Evolutionary conservation across 2,888 invertebrate species (phyloP).

Genomic region (Ctenicera cuprea): DNA sequence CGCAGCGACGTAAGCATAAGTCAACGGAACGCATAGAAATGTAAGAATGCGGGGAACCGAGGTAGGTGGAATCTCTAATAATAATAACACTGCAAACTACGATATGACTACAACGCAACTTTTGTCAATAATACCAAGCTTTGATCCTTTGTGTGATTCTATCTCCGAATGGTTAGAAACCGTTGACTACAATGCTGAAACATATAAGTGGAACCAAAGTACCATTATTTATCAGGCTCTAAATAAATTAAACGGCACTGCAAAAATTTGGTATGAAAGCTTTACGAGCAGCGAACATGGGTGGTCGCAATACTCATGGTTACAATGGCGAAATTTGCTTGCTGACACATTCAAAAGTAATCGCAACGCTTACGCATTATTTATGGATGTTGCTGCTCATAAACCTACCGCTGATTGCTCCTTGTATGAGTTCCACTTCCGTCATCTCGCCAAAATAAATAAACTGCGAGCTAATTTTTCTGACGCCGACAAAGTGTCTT

Average conservation of each 20-base stretch:
- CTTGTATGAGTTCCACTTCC: conserved; percentile 53
- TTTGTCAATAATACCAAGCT: conserved; percentile 43
- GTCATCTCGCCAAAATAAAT: conserved; percentile 52
- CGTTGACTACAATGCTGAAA: conserved; percentile 42
- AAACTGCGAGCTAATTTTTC: conserved; percentile 50
- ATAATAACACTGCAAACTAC: no score
- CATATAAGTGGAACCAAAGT: conserved; percentile 40
- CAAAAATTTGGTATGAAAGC: conserved; percentile 52
- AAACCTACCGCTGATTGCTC: conserved; percentile 44
- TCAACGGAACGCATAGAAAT: no score
- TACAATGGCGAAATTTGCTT: conserved; percentile 48
- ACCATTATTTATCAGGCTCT: conserved; percentile 44
- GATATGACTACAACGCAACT: neutral
- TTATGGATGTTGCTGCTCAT: conserved; percentile 52
- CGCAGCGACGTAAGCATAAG: no score
- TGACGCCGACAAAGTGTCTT: conserved; percentile 52
- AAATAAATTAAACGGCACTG: conserved; percentile 44
- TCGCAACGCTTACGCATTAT: conserved; percentile 44
- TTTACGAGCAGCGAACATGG: conserved; percentile 43
- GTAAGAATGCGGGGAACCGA: no score
- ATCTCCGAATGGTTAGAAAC: conserved; percentile 50
- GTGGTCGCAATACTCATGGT: conserved; percentile 49
- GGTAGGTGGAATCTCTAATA: no score
- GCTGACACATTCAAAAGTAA: conserved; percentile 38
- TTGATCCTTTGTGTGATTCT: conserved; percentile 29